Conservation (phyloP, 2,113 vertebrate genomes). For the Lagopus muta region DNA sequence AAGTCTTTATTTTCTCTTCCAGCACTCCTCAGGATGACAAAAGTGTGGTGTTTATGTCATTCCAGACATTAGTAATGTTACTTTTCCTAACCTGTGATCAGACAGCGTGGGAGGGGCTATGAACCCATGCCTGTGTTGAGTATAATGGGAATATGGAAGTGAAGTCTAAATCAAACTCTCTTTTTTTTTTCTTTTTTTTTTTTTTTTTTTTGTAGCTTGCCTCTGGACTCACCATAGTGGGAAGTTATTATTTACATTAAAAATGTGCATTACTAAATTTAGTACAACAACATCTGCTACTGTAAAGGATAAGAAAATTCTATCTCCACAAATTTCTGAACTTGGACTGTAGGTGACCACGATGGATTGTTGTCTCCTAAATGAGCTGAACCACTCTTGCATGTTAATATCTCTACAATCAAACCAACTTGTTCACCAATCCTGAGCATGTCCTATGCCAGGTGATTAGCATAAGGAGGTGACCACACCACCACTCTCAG, state of each 20-base stretch:
- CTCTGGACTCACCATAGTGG: background rate
- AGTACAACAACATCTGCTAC: background rate
- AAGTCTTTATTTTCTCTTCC: background rate
- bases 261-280: background rate
- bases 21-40: background rate
- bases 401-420: background rate
- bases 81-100: background rate
- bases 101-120: background rate
- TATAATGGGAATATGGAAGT: background rate
- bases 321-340: background rate
- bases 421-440: background rate
- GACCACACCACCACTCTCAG: too few species aligned
- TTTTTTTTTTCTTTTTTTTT: too few species aligned
- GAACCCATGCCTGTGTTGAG: background rate
- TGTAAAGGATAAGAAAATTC: background rate
- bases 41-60: background rate
- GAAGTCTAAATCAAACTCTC: too few species aligned
- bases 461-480: background rate
- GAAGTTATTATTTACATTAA: background rate
- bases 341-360: too few species aligned
- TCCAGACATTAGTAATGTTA: background rate
- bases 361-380: background rate
- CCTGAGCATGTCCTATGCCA: background rate
- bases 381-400: background rate
- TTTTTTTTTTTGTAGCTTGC: background rate